These are phyloP conservation scores for Pediacus dermestoides DNA, from an alignment of 2,888 invertebrate genomes.

Conservation along the genomic window DNA sequence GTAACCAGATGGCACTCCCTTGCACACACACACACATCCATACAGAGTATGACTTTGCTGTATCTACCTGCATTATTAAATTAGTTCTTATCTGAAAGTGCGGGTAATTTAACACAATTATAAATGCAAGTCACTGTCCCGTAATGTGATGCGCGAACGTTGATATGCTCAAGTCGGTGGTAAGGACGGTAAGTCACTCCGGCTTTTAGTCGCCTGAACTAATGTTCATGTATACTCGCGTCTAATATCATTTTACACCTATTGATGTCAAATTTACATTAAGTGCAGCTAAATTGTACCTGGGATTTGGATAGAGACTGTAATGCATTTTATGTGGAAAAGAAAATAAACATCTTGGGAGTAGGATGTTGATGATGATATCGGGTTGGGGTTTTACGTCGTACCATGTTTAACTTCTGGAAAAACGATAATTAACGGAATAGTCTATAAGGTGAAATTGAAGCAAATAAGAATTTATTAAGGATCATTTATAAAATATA, in stretches of 20 bases:
- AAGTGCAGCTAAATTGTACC: slow-evolving; percentile 23
- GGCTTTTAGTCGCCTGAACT: slow-evolving; percentile 13
- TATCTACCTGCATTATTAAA: slow-evolving; percentile 35
- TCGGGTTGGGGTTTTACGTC: no score
- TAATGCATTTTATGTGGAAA: background rate
- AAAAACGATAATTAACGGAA: no score
- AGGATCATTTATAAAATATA: no score
- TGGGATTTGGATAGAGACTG: background rate
- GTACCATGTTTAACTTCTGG: no score
- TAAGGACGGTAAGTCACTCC: slow-evolving; percentile 24
- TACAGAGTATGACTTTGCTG: slow-evolving; percentile 6
- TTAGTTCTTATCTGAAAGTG: slow-evolving; percentile 38
- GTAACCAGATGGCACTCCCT: slow-evolving; percentile 12
- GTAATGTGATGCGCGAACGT: slow-evolving; percentile 28
- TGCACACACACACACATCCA: background rate
- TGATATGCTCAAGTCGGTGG: slow-evolving; percentile 18
- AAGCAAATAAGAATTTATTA: no score
- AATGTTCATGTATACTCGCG: slow-evolving; percentile 13
- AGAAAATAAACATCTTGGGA: no score
- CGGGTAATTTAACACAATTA: slow-evolving; percentile 42
- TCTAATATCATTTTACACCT: slow-evolving; percentile 27
- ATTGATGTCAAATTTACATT: slow-evolving; percentile 24
- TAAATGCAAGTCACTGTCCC: slow-evolving; percentile 38
- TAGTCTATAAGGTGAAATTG: no score
- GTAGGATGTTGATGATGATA: no score